These are phyloP conservation scores for Tapirus terrestris DNA, from an alignment of 2,113 vertebrate species.

Conservation along the genomic window DNA sequence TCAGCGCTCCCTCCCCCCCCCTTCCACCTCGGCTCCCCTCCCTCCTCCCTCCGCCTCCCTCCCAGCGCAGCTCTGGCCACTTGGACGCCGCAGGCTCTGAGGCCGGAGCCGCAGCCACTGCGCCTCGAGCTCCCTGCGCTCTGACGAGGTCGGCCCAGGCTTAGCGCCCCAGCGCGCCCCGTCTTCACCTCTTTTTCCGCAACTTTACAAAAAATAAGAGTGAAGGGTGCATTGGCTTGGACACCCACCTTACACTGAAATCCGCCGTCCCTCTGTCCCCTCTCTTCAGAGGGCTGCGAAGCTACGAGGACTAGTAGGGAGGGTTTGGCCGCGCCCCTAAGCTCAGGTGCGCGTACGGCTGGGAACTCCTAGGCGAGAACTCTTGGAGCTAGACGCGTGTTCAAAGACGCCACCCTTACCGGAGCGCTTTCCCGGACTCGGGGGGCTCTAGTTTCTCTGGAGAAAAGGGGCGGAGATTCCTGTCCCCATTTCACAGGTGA, in stretches of 20 bases:
- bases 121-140: conserved; percentile 42
- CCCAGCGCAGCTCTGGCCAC: conserved; percentile 77
- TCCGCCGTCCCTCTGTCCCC: not conserved
- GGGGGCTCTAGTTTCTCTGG: not conserved
- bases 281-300: not conserved
- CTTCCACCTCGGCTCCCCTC: conserved; percentile 49
- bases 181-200: conserved; percentile 24
- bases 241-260: conserved; percentile 34
- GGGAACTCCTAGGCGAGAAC: not conserved
- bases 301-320: not conserved
- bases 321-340: not conserved
- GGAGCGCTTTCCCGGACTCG: not conserved
- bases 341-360: not conserved
- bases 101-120: conserved; percentile 67
- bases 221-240: not conserved
- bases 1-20: conserved; percentile 65
- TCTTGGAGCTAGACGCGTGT: not conserved
- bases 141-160: conserved; percentile 25
- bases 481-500: conserved; percentile 66
- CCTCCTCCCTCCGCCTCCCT: conserved; percentile 64
- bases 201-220: conserved; percentile 69
- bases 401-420: conserved; percentile 7
- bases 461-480: not conserved
- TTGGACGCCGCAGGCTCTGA: conserved; percentile 76
- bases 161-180: not conserved